Evolutionary conservation across 2,113 vertebrate genomes (phyloP).

Genomic region (Thymallus thymallus): DNA sequence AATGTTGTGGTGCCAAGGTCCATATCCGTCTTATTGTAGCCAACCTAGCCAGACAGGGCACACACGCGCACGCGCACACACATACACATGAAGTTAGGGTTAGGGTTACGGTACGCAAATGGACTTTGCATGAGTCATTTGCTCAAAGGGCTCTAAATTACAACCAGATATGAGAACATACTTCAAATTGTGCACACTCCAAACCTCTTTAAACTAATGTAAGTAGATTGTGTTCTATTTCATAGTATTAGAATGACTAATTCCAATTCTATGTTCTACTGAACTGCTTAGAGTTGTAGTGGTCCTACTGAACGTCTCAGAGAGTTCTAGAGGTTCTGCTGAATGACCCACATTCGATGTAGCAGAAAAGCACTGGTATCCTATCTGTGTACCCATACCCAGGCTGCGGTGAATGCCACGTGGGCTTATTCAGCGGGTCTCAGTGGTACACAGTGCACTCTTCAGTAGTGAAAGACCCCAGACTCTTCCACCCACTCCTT

Average conservation of each 20-base stretch:
- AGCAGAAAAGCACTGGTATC: constrained; percentile 48
- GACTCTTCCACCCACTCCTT: too few relatives aligned
- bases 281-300: not conserved
- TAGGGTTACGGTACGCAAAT: not conserved
- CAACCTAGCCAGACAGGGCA: not conserved
- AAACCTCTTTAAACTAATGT: too few relatives aligned
- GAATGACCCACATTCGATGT: constrained; percentile 32
- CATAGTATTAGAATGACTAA: not conserved
- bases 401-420: constrained; percentile 54
- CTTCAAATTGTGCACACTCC: not conserved
- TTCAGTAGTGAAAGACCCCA: too few relatives aligned
- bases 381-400: constrained; percentile 33
- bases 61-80: not conserved
- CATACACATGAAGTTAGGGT: not conserved
- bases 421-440: constrained; percentile 57
- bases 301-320: constrained; percentile 1
- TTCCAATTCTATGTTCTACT: not conserved
- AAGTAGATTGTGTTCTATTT: too few relatives aligned
- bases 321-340: constrained; percentile 27
- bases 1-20: constrained; percentile 33
- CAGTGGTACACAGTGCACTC: constrained; percentile 1
- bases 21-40: constrained; percentile 13
- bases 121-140: not conserved
- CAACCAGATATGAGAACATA: not conserved
- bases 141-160: not conserved